Percentiles rank a stretch among this genome's conserved stretches.
Evolutionary conservation across 2,113 vertebrate genomes (phyloP).

Genomic region (Columba livia): DNA sequence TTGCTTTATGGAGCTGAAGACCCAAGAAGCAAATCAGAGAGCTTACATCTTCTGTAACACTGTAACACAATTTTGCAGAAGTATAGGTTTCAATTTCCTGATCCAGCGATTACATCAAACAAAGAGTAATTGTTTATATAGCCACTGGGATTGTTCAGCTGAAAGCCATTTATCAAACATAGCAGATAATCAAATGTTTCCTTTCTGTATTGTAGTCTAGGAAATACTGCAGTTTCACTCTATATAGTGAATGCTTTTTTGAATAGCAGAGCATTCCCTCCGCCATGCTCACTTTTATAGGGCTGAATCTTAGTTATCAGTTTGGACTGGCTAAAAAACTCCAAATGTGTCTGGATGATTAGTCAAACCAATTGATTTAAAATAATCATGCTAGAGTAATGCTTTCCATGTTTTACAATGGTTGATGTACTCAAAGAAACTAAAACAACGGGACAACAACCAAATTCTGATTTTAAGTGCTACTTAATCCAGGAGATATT

Average conservation of each 20-base stretch:
- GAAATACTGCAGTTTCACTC: neutral
- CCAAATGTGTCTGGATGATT: neutral
- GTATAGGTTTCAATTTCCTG: constrained; percentile 16
- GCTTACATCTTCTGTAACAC: neutral
- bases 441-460: neutral
- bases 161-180: constrained; percentile 45
- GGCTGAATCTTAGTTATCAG: neutral
- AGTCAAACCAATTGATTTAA: neutral
- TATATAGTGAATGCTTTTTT: neutral
- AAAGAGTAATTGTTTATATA: constrained; percentile 25
- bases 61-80: neutral
- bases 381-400: neutral
- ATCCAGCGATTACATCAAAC: neutral
- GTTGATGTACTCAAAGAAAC: neutral
- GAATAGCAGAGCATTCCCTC: neutral
- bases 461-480: neutral
- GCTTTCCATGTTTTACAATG: neutral
- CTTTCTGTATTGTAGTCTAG: neutral
- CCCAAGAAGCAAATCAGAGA: neutral
- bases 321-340: neutral
- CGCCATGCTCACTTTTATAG: neutral
- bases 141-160: neutral
- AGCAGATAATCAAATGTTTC: constrained; percentile 35
- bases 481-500: neutral
- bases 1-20: neutral